These are phyloP conservation scores for Pseudorhiza aurosa DNA, from an alignment of 30 jellyfish, hydroid and myxozoan species.

Conservation along the genomic window DNA sequence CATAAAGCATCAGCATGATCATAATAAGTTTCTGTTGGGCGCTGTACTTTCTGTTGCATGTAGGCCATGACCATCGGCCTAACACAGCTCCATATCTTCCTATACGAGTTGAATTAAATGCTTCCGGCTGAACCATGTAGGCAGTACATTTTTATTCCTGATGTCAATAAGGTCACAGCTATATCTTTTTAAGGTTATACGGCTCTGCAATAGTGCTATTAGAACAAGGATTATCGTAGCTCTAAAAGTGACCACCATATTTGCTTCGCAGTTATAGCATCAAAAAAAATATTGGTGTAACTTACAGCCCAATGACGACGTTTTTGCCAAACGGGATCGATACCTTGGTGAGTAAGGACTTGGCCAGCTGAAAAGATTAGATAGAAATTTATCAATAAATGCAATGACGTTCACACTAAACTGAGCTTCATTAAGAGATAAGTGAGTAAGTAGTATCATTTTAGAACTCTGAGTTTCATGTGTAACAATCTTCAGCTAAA, in stretches of 20 bases:
- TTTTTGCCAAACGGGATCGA: constrained; percentile 30
- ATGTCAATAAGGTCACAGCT: neutral
- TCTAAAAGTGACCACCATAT: neutral
- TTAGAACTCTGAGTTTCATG: too few relatives aligned
- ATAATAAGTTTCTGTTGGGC: neutral
- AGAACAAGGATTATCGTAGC: neutral
- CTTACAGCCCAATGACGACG: neutral
- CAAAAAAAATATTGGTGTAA: too few relatives aligned
- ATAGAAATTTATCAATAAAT: too few relatives aligned
- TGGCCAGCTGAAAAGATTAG: constrained; percentile 91
- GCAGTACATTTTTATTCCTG: neutral
- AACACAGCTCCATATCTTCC: neutral
- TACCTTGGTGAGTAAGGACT: constrained; percentile 94
- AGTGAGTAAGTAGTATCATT: too few relatives aligned
- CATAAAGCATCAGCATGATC: neutral
- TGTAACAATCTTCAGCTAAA: too few relatives aligned
- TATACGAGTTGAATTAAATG: neutral
- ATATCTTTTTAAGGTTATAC: neutral
- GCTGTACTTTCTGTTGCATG: neutral
- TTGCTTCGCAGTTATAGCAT: too few relatives aligned
- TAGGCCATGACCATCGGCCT: constrained; percentile 1
- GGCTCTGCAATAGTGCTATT: neutral
- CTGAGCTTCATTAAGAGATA: too few relatives aligned
- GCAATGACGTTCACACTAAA: too few relatives aligned
- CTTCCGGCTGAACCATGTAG: neutral